phyloP scores from a whole-genome alignment of 2,113 vertebrate species.

The Verasper variegatus region DNA sequence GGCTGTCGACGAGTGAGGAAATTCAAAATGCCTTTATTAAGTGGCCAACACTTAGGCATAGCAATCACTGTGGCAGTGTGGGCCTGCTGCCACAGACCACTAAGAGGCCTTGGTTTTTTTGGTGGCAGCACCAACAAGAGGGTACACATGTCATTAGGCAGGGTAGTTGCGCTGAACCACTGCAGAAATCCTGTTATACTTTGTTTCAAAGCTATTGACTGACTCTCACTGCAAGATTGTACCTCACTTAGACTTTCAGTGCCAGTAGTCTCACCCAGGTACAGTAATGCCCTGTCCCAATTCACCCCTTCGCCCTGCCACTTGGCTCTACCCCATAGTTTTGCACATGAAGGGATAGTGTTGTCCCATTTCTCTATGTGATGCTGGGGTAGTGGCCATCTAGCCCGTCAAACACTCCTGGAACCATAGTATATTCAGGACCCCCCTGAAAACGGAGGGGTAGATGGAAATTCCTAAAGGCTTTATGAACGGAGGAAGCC shows the following conservation, averaged over 20 bases:
- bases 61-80: neutral
- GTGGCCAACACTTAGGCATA: neutral
- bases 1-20: slow-evolving; percentile 10
- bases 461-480: too few relatives aligned
- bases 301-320: too few relatives aligned
- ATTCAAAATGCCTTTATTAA: slow-evolving; percentile 24
- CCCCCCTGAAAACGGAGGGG: too few relatives aligned
- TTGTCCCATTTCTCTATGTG: too few relatives aligned
- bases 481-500: too few relatives aligned
- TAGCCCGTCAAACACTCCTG: too few relatives aligned
- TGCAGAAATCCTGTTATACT: neutral
- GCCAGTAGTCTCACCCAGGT: neutral
- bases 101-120: neutral
- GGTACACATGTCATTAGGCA: neutral
- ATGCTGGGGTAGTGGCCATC: too few relatives aligned
- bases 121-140: neutral
- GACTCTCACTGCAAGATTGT: neutral
- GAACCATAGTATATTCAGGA: too few relatives aligned
- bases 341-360: too few relatives aligned
- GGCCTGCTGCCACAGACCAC: neutral
- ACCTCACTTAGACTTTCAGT: neutral
- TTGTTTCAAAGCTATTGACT: neutral
- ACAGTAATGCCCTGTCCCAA: neutral
- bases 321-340: too few relatives aligned
- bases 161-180: neutral